Percentiles rank a stretch among this genome's conserved stretches.
Evolutionary conservation across 2,888 invertebrate genomes (phyloP).

Genomic region (Phania funesta): DNA sequence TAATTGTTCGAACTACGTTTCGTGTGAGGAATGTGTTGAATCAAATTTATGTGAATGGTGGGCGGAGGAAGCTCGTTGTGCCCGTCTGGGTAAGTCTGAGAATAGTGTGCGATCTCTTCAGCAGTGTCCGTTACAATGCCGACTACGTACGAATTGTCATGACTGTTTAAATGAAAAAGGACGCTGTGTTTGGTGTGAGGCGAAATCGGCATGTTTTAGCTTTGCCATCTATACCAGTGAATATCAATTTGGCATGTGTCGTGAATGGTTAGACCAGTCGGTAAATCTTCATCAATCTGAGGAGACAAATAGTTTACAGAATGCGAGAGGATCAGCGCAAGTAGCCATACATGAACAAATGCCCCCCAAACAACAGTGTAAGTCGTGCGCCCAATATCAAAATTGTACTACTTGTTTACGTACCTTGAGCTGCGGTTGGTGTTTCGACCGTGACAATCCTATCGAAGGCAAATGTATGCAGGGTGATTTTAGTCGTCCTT

Average conservation of each 20-base stretch:
- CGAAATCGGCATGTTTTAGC: constrained; percentile 94
- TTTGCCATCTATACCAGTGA: constrained; percentile 97
- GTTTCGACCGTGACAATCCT: constrained; percentile 92
- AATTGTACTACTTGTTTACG: constrained; percentile 91
- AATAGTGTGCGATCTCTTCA: constrained; percentile 84
- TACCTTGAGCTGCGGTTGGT: constrained; percentile 96
- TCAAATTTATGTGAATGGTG: constrained; percentile 95
- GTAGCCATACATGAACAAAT: constrained; percentile 65
- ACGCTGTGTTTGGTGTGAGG: constrained; percentile 97
- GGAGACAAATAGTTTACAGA: constrained; percentile 45
- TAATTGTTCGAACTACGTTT: constrained; percentile 93
- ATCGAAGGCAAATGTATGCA: constrained; percentile 92
- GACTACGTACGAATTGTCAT: constrained; percentile 87
- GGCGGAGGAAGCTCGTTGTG: constrained; percentile 92
- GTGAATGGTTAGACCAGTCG: constrained; percentile 94
- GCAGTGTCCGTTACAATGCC: constrained; percentile 91
- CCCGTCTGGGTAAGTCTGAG: constrained; percentile 87
- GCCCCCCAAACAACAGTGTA: constrained; percentile 83
- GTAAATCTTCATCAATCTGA: constrained; percentile 77
- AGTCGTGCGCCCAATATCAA: constrained; percentile 87
- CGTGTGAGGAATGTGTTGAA: constrained; percentile 90
- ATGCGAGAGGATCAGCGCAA: constrained; percentile 41
- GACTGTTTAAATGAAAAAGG: constrained; percentile 92
- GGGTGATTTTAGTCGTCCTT: constrained; percentile 92
- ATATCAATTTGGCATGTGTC: constrained; percentile 95